Base-by-base conservation (phyloP, 2,113 vertebrate genomes). In the Phyllostomus discolor region DNA sequence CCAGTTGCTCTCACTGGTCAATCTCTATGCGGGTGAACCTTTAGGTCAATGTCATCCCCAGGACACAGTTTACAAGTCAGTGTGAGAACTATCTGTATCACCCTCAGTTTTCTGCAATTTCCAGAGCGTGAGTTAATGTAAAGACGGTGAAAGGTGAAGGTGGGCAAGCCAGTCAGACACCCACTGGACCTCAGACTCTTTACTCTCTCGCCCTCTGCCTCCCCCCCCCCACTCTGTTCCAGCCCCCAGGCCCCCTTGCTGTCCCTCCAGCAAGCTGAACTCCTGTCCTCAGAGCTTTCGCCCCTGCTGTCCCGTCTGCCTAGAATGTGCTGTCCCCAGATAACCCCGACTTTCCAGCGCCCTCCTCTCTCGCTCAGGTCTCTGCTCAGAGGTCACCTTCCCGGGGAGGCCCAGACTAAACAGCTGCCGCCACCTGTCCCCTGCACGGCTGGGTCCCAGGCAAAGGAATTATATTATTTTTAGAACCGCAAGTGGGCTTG, bases 141-240 rank as follows among this genome's bases (percentile, higher is more conserved):
- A 1, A 48, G 33, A 46, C 19, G 1, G 1, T 12, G 46, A 20
- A 73, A 48, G 26, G 31, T 16, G 35, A 19, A 64, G 62, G 16
- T 7, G 20, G 64, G 54, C 19, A 14, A 46, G 26, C 28, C 2
- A 24, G 43, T 31, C 16, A 28, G 54, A 73, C 46, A 38, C 35
- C 14, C 38, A 6, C 2, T 20, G 0, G 9, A 14, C 22, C 35
- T 33, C 17, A 12, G 17, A 33, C 41, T 4, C 33, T 1, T 5
- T 2, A 0, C 22, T 43, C 48, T 22, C 4, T 7, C 4, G 5
- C 15, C 67, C 4, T 28, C 26, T 19, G 31, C 66, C 50, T 1
- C 3, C 15, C 10, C 31, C 24, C 35, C 12, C 59, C 62, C 28
- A 9, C 22, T 19, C 33, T 4, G 28, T 28, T 35, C 75, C 59